Evolutionary conservation across 2,888 invertebrate species (phyloP).

Genomic region (Netelia virgata): DNA sequence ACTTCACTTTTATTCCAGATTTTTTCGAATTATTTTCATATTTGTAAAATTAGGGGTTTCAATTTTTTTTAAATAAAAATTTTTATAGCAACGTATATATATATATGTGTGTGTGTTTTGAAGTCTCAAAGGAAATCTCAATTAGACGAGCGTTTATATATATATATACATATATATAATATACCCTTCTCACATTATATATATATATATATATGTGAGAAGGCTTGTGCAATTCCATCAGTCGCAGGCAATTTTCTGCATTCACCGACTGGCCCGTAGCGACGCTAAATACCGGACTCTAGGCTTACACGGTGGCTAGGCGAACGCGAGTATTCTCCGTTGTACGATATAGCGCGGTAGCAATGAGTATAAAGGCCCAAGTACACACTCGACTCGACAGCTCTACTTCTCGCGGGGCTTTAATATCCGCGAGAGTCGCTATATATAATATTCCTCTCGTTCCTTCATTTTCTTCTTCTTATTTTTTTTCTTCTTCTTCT

Average conservation of each 20-base stretch:
- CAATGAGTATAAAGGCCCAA: constrained; percentile 43
- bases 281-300: constrained; percentile 38
- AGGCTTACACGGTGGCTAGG: constrained; percentile 24
- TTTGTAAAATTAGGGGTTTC: no score
- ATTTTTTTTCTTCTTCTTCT: not conserved
- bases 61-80: no score
- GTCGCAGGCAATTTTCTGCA: constrained; percentile 52
- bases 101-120: not conserved
- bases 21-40: no score
- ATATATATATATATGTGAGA: not conserved
- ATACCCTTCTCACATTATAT: no score
- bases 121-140: constrained; percentile 12
- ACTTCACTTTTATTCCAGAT: no score
- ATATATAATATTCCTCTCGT: constrained; percentile 13
- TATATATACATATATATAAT: not conserved
- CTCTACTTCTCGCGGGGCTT: constrained; percentile 13
- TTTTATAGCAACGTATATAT: no score
- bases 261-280: constrained; percentile 23
- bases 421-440: constrained; percentile 39
- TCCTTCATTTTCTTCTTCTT: constrained; percentile 25
- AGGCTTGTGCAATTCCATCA: constrained; percentile 49
- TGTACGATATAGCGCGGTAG: not conserved
- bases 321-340: not conserved
- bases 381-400: constrained; percentile 26
- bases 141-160: constrained; percentile 6